Percentiles rank a stretch among this genome's conserved stretches.
Evolutionary conservation across 1,140 invertebrate genomes (phyloP).

Genomic region (Schlechtendalia chinensis): DNA sequence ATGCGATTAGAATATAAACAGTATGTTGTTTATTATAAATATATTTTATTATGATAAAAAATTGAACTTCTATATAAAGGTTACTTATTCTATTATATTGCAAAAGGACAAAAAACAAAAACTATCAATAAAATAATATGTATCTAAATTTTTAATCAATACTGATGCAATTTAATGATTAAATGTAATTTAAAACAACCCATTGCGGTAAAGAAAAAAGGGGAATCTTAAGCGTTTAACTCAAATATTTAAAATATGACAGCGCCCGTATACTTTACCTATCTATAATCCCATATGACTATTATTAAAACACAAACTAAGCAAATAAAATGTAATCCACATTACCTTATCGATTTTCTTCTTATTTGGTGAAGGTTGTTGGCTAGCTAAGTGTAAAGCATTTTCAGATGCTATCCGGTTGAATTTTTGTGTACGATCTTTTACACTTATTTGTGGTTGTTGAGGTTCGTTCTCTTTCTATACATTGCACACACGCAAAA

Average conservation of each 20-base stretch:
- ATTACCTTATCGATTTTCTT: constrained; percentile 67
- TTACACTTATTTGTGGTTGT: constrained; percentile 71
- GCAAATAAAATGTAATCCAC: constrained; percentile 4
- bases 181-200: too few relatives aligned
- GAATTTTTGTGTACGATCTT: constrained; percentile 87
- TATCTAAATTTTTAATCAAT: not conserved
- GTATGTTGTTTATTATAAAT: not conserved
- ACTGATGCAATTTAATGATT: not conserved
- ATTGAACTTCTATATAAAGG: not conserved
- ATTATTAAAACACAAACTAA: not conserved
- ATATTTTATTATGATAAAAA: not conserved
- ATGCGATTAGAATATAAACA: not conserved
- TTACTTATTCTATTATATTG: not conserved
- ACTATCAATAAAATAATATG: not conserved
- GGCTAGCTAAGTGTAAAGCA: constrained; percentile 61
- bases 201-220: too few relatives aligned
- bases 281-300: not conserved
- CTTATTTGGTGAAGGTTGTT: constrained; percentile 53
- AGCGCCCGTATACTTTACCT: too few relatives aligned
- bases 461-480: constrained; percentile 55
- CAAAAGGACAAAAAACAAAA: not conserved
- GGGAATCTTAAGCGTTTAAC: too few relatives aligned
- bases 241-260: not conserved
- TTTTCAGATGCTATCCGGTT: constrained; percentile 83
- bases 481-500: constrained; percentile 28